Evolutionary conservation across 2,888 invertebrate genomes (phyloP).

Genomic region (Lasioglossum figueresi): DNA sequence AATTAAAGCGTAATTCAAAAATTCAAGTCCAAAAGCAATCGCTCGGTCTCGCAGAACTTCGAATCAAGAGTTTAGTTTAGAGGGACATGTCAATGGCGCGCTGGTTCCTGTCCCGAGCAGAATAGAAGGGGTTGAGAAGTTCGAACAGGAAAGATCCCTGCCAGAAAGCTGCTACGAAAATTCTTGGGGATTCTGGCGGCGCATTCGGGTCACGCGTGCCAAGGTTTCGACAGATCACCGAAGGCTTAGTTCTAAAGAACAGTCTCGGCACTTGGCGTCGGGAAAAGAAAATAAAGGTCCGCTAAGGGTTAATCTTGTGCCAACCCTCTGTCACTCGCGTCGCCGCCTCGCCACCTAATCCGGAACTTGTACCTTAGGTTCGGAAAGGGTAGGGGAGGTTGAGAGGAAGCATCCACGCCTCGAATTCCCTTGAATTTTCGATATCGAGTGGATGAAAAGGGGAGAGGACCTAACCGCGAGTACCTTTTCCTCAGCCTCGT

Average conservation of each 20-base stretch:
- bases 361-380: conserved; percentile 53
- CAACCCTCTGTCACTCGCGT: conserved; percentile 68
- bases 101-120: not conserved
- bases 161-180: not conserved
- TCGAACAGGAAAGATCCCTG: conserved; percentile 9
- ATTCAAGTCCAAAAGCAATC: too few relatives aligned
- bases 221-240: conserved; percentile 73
- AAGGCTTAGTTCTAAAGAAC: conserved; percentile 65
- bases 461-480: not conserved
- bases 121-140: not conserved
- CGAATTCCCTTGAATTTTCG: conserved; percentile 30
- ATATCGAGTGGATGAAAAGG: conserved; percentile 12
- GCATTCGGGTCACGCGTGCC: conserved; percentile 75
- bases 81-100: not conserved
- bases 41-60: not conserved
- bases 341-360: conserved; percentile 56
- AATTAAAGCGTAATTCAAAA: too few relatives aligned
- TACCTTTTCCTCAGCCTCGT: not conserved
- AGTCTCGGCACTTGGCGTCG: conserved; percentile 57
- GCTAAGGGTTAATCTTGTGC: conserved; percentile 71
- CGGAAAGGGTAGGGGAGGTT: not conserved
- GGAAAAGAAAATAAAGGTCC: conserved; percentile 61
- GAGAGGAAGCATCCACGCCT: conserved; percentile 11
- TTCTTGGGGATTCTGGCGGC: conserved; percentile 41
- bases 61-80: not conserved